Conservation (phyloP, 1,140 invertebrate species). For the Pseudomyrmex cubaensis region DNA sequence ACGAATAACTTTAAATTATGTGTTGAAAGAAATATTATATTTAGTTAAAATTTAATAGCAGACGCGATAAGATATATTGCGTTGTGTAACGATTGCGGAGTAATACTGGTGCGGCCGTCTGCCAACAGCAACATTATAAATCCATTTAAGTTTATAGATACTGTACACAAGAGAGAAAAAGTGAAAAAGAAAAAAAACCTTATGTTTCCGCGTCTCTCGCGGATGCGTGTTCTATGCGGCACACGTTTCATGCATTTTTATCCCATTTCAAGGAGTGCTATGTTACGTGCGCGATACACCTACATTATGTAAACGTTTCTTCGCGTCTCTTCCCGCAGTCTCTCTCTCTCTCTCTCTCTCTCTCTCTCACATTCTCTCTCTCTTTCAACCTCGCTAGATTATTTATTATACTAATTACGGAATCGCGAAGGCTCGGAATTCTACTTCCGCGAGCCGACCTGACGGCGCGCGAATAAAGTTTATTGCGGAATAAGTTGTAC, state of each 20-base stretch:
- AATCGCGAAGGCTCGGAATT: slow-evolving; percentile 35
- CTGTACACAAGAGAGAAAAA: not conserved
- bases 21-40: too few relatives aligned
- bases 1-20: too few relatives aligned
- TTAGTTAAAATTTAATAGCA: too few relatives aligned
- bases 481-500: slow-evolving; percentile 51
- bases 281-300: slow-evolving; percentile 41
- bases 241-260: slow-evolving; percentile 59
- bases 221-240: slow-evolving; percentile 31
- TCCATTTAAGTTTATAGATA: slow-evolving; percentile 14
- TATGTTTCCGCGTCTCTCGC: slow-evolving; percentile 34
- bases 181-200: slow-evolving; percentile 9
- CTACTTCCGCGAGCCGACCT: slow-evolving; percentile 19
- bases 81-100: not conserved
- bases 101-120: not conserved
- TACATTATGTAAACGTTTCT: slow-evolving; percentile 45
- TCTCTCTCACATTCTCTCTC: not conserved
- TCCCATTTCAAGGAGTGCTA: slow-evolving; percentile 43
- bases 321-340: not conserved
- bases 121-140: slow-evolving; percentile 34
- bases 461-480: slow-evolving; percentile 56
- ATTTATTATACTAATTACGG: slow-evolving; percentile 66
- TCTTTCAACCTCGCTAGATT: slow-evolving; percentile 23
- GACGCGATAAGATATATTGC: not conserved
- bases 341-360: not conserved